Evolutionary conservation across 2,797 vertebrate species (phyloP).

Genomic region (Mus minutoides): DNA sequence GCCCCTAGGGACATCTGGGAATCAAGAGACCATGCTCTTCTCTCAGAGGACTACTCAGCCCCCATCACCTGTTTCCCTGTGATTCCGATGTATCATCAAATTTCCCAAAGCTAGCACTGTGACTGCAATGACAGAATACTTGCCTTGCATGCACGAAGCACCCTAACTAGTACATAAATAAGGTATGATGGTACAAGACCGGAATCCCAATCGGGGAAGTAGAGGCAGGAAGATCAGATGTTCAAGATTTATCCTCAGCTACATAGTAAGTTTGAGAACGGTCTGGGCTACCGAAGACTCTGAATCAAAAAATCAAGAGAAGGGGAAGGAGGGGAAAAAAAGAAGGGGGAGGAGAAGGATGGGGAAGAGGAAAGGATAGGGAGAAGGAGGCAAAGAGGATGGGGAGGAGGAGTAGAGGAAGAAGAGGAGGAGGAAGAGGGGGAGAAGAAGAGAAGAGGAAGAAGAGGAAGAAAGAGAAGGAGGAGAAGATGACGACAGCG

Average conservation of each 20-base stretch:
- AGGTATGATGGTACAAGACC: not conserved
- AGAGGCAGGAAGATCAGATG: not conserved
- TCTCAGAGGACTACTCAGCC: not conserved
- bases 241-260: not conserved
- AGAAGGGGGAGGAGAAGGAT: not conserved
- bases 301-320: not conserved
- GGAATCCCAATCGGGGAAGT: not conserved
- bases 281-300: not conserved
- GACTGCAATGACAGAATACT: not conserved
- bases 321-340: no score
- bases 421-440: fast-evolving
- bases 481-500: not conserved
- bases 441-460: fast-evolving
- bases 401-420: fast-evolving
- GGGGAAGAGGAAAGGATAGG: no score
- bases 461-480: no score
- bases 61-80: not conserved
- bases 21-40: not conserved
- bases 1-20: not conserved
- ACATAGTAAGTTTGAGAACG: not conserved
- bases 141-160: not conserved
- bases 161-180: not conserved
- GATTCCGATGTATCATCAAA: not conserved
- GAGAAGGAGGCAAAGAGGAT: no score
- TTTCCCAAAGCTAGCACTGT: not conserved